phyloP scores from a whole-genome alignment of 1,140 invertebrate species.

The Phenacoccus solenopsis region DNA sequence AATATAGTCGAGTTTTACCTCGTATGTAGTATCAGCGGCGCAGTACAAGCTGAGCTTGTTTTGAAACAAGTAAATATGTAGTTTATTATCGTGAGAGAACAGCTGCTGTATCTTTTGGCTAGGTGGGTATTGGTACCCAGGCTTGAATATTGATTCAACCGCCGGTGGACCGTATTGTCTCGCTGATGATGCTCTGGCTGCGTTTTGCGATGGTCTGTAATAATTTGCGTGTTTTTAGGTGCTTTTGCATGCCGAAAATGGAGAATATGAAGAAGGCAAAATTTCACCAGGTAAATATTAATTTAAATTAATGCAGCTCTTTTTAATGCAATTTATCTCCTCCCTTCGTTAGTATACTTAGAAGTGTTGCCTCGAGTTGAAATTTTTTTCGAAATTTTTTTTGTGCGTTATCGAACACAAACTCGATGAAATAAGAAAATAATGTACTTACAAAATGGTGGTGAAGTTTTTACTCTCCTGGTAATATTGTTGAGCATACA shows the following conservation, averaged over 20 bases:
- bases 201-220: no score
- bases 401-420: no score
- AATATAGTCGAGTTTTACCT: neutral
- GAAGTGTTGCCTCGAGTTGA: no score
- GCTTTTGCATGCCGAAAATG: no score
- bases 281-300: no score
- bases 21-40: neutral
- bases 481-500: neutral
- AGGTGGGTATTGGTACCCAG: neutral
- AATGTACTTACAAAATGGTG: neutral
- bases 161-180: neutral
- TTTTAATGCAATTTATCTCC: no score
- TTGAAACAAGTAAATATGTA: slow-evolving; percentile 5
- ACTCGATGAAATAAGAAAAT: neutral
- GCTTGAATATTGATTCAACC: neutral
- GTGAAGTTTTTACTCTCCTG: neutral
- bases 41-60: neutral
- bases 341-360: no score
- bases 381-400: no score
- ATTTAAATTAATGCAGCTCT: no score
- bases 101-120: neutral
- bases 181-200: neutral
- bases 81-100: slow-evolving; percentile 4
- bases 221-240: no score
- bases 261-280: no score